A percentile compares a stretch with the other conserved stretches of the same genome.
These are phyloP conservation scores for Pollenia angustigena DNA, from an alignment of 2,888 invertebrate genomes.

Conservation along the genomic window DNA sequence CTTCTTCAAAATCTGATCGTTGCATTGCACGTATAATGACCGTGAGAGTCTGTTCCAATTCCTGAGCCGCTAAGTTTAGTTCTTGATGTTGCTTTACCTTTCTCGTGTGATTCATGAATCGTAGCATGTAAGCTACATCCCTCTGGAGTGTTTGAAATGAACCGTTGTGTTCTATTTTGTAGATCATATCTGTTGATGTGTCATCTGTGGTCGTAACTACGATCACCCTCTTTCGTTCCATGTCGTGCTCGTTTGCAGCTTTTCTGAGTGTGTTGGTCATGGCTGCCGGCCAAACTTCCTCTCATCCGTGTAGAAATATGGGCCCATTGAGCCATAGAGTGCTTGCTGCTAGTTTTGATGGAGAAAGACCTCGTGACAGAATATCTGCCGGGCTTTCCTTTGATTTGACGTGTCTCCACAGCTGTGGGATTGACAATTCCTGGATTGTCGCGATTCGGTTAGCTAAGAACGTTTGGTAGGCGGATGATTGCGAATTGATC, in stretches of 20 bases:
- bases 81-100: neutral
- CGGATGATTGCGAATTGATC: slow-evolving; percentile 18
- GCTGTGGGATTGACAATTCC: neutral
- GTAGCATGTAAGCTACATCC: neutral
- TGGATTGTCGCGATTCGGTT: slow-evolving; percentile 13
- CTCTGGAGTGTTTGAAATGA: neutral
- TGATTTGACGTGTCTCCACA: slow-evolving; percentile 16
- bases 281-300: neutral
- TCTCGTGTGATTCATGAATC: neutral
- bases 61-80: neutral
- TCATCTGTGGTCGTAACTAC: neutral
- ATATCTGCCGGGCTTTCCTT: neutral
- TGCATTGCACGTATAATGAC: too few species aligned
- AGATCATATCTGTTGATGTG: neutral
- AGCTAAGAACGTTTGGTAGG: slow-evolving; percentile 2
- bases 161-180: too few species aligned
- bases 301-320: neutral
- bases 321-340: too few species aligned
- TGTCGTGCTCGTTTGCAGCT: neutral
- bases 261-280: neutral
- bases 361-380: neutral
- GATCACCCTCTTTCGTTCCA: neutral
- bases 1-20: too few species aligned
- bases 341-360: too few species aligned
- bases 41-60: neutral